A percentile compares a stretch with the other conserved stretches of the same genome.
These are phyloP conservation scores for Linnaemya vulpina DNA, from an alignment of 2,888 invertebrate species.

Conservation along the genomic window DNA sequence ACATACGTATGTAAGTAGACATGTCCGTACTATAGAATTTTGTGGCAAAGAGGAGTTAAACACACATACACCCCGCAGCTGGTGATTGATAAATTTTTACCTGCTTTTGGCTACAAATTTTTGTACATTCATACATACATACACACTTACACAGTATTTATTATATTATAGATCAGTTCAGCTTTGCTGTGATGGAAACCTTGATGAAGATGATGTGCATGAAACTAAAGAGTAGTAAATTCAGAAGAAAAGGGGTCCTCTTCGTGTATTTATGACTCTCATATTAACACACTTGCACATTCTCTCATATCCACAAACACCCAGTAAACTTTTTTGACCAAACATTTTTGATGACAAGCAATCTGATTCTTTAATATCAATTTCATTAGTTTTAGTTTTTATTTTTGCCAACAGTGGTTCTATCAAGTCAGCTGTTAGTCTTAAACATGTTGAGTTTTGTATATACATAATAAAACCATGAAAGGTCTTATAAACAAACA, in stretches of 20 bases:
- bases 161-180: constrained; percentile 50
- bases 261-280: neutral
- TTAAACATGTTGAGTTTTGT: too few relatives aligned
- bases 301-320: neutral
- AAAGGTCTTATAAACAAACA: too few relatives aligned
- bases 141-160: neutral
- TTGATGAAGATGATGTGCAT: constrained; percentile 48
- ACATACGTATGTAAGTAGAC: neutral
- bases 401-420: too few relatives aligned
- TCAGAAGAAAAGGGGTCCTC: constrained; percentile 39
- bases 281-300: too few relatives aligned
- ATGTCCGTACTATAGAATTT: constrained; percentile 21
- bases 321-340: too few relatives aligned
- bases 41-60: constrained; percentile 60
- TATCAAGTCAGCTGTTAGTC: too few relatives aligned
- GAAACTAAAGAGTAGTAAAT: constrained; percentile 15
- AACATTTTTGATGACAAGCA: too few relatives aligned
- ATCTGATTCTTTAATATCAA: too few relatives aligned
- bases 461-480: too few relatives aligned
- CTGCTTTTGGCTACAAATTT: constrained; percentile 62
- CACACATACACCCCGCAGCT: constrained; percentile 68
- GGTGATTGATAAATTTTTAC: constrained; percentile 65
- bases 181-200: constrained; percentile 46
- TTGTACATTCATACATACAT: neutral
- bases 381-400: too few relatives aligned